A percentile compares a stretch with the other conserved stretches of the same genome.
These are phyloP conservation scores for Mus spretus DNA, from an alignment of 2,797 vertebrate genomes.

Conservation along the genomic window DNA sequence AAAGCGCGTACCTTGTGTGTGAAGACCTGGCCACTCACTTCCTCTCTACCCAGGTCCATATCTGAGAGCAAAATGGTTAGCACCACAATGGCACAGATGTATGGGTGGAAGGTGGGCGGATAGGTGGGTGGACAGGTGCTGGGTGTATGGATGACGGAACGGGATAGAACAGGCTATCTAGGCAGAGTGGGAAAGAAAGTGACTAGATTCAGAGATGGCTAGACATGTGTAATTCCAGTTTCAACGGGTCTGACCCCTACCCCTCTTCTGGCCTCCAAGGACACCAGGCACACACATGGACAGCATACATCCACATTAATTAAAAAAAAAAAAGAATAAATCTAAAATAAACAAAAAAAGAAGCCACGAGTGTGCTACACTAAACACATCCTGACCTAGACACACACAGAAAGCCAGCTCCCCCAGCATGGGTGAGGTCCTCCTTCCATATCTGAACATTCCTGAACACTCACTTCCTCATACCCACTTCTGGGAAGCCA, in stretches of 20 bases:
- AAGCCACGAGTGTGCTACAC: neutral
- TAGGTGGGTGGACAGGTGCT: neutral
- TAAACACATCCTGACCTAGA: rapidly evolving
- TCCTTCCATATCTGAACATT: neutral
- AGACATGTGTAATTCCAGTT: neutral
- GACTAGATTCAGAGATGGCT: too few relatives aligned
- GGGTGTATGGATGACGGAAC: neutral
- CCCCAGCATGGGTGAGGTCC: neutral
- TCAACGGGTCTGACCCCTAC: neutral
- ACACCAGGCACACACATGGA: neutral
- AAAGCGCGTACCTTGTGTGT: rapidly evolving
- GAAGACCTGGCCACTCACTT: rapidly evolving
- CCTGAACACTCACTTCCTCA: neutral
- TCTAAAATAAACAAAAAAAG: neutral
- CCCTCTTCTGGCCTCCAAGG: neutral
- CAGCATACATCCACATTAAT: neutral
- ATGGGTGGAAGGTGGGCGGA: neutral
- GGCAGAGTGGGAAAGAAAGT: rapidly evolving
- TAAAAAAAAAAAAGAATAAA: neutral
- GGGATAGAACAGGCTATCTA: neutral
- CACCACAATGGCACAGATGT: neutral
- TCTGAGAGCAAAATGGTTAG: neutral
- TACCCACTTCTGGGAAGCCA: neutral
- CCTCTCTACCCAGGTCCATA: neutral
- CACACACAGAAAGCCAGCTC: neutral